These are phyloP conservation scores for Monodelphis domestica DNA, from an alignment of 2,797 vertebrate genomes.

Conservation along the genomic window DNA sequence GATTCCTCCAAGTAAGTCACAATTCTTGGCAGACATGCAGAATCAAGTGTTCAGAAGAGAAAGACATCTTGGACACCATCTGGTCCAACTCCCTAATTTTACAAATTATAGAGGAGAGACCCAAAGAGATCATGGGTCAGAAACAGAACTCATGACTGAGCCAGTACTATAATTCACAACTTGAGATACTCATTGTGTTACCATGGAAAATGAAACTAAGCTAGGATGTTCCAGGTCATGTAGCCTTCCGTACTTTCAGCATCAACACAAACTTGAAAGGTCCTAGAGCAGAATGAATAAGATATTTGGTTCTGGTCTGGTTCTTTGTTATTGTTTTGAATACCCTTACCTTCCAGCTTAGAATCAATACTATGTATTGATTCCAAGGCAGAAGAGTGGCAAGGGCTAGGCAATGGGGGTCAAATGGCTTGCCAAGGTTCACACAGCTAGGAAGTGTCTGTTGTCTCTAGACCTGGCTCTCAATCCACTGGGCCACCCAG, in stretches of 20 bases:
- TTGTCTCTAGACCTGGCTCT: too few relatives aligned
- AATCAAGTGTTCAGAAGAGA: neutral
- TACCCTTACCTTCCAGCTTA: too few relatives aligned
- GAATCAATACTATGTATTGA: too few relatives aligned
- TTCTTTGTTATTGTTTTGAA: too few relatives aligned
- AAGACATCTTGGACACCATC: neutral
- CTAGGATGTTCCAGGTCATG: neutral
- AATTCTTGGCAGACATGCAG: neutral
- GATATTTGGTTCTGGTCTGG: neutral
- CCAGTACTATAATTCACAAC: neutral
- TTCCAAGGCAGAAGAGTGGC: too few relatives aligned
- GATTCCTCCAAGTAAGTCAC: neutral
- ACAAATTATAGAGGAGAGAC: neutral
- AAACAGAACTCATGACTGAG: neutral
- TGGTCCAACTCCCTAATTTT: neutral
- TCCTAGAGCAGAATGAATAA: too few relatives aligned
- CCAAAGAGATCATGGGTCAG: neutral
- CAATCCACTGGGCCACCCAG: too few relatives aligned
- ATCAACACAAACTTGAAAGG: neutral
- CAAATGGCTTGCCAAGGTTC: too few relatives aligned
- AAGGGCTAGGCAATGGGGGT: too few relatives aligned
- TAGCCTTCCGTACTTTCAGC: neutral
- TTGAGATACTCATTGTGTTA: neutral
- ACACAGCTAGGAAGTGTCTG: too few relatives aligned
- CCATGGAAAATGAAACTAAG: neutral